A percentile compares a stretch with the other conserved stretches of the same genome.
These are phyloP conservation scores for Triplophysa dalaica DNA, from an alignment of 2,113 vertebrate species.

Conservation along the genomic window DNA sequence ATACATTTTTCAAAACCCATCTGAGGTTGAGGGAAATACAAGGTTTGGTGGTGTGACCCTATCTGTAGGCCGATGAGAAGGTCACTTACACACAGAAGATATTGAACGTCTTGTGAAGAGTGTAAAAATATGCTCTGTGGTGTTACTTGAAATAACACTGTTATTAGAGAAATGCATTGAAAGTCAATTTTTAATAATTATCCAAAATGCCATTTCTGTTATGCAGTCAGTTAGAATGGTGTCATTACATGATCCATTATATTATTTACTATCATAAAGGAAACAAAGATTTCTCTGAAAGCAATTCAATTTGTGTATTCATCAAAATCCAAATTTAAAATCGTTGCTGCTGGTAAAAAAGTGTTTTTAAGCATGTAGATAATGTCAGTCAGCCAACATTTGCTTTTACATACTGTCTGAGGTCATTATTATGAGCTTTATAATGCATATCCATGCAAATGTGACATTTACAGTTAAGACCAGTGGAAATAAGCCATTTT, in stretches of 20 bases:
- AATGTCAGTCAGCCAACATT: too few species aligned
- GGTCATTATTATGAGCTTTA: background rate
- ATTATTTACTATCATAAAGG: background rate
- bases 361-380: too few species aligned
- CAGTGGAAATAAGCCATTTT: background rate
- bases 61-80: background rate
- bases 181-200: too few species aligned
- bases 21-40: background rate
- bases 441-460: conserved; percentile 47
- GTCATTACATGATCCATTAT: background rate
- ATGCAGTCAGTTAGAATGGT: background rate
- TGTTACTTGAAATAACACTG: too few species aligned
- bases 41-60: background rate
- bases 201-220: background rate
- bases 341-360: too few species aligned
- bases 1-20: conserved; percentile 2
- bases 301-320: too few species aligned
- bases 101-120: background rate
- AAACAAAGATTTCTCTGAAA: background rate
- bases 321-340: too few species aligned
- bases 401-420: too few species aligned
- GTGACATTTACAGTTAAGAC: conserved; percentile 38
- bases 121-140: background rate
- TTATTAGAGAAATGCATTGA: background rate
- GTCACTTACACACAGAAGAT: background rate